Evolutionary conservation across 2,888 invertebrate genomes (phyloP), one percentile per base, ranked within the genome.

Genomic region (Noctuana brunneofusca): DNA sequence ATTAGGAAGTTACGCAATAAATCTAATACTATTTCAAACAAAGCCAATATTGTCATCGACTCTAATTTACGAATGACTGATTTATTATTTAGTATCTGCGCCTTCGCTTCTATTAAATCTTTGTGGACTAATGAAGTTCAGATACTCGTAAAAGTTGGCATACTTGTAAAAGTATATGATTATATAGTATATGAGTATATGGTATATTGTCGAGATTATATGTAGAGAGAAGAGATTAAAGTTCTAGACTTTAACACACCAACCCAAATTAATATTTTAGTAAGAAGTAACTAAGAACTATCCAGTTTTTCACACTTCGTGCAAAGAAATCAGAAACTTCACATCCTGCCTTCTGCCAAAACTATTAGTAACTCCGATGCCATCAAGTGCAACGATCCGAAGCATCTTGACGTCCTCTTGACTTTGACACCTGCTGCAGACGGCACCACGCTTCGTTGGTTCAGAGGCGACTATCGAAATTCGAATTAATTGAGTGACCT

Each of bases 391-490:
- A 60, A 46, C 54, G 53, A 60, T 53, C 59, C 59, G 59, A 35
- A 35, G 50, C 41, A 56, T 63, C 57, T 16, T 14, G 30, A 18
- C 50, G 63, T 27, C 16, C 50, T 58, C 57, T 52, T 58, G 46
- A 50, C 49, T 50, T 48, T 63, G 68, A 65, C 73, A 73, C 72
- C 73, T 70, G 73, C 67, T 65, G 66, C 68, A 69, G 67, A 65
- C 66, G 69, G 67, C 66, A 65, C 63, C 64, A 68, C 69, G 71
- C 64, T 67, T 32, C 68, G 70, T 24, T 68, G 67, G 6, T 9
- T 52, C 22, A 32, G 32, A 35, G 32, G 53, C 32, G 53, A 32
- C 59, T 32, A 32, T 59, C 52, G 16, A 53, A 59, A 53, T 53
- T 53, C 20, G 12, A 59, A 52, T 59, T 59, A 41, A 53, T 59